Evolutionary conservation across 2,888 invertebrate genomes (phyloP).

Genomic region (Macrophya alboannulata): DNA sequence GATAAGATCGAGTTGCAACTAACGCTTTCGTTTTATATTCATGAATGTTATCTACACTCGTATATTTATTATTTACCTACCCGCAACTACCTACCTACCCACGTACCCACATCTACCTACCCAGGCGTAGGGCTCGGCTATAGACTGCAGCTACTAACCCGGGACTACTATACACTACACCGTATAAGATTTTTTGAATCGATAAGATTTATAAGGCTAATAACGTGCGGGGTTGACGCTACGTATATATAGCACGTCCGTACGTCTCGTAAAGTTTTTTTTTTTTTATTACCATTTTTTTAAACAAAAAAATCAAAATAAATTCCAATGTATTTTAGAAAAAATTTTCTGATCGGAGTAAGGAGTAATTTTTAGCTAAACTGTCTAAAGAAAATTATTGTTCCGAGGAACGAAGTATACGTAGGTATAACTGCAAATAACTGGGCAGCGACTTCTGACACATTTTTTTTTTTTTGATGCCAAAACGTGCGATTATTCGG

Average conservation of each 20-base stretch:
- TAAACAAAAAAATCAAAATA: no score
- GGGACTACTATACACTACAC: not conserved
- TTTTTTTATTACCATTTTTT: no score
- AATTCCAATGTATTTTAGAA: no score
- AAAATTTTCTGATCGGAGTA: no score
- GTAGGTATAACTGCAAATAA: not conserved
- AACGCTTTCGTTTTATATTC: conserved; percentile 39
- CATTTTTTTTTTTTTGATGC: not conserved
- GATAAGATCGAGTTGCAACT: conserved; percentile 29
- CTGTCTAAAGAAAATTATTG: not conserved
- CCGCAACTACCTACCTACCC: conserved; percentile 9
- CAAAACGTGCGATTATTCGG: not conserved
- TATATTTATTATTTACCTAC: conserved; percentile 38
- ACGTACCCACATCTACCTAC: not conserved
- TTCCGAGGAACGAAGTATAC: not conserved
- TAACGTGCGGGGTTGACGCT: not conserved
- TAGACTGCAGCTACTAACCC: not conserved
- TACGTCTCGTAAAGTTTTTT: not conserved
- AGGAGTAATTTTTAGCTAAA: no score
- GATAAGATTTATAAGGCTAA: conserved; percentile 5
- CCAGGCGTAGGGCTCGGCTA: no score
- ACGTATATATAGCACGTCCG: no score
- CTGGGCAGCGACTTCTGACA: not conserved
- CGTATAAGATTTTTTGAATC: not conserved
- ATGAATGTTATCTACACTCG: conserved; percentile 37